phyloP scores from a whole-genome alignment of 2,888 invertebrate species.

The Scaptomyza reducta region DNA sequence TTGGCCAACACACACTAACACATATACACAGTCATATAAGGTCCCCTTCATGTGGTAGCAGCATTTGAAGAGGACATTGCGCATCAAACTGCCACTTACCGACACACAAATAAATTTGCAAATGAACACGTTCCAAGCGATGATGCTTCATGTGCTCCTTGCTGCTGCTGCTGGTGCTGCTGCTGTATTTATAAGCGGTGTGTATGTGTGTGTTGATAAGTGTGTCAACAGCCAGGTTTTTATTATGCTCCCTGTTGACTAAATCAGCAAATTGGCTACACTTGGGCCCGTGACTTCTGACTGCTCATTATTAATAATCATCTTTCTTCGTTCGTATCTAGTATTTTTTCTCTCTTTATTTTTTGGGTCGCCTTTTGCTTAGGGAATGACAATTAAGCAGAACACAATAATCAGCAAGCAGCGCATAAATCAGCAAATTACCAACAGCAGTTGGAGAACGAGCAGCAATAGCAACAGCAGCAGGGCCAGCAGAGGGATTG shows the following conservation, averaged over 20 bases:
- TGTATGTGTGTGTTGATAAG: constrained; percentile 55
- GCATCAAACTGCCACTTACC: constrained; percentile 78
- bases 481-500: constrained; percentile 5
- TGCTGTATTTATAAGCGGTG: constrained; percentile 13
- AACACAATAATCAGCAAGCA: constrained; percentile 68
- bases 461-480: constrained; percentile 3
- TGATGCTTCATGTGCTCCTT: constrained; percentile 45
- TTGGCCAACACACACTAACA: constrained; percentile 42
- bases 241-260: constrained; percentile 53
- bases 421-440: constrained; percentile 75
- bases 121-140: constrained; percentile 79
- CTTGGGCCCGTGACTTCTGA: constrained; percentile 47
- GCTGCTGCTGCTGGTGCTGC: constrained; percentile 1
- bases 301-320: constrained; percentile 65
- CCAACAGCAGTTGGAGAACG: constrained; percentile 20
- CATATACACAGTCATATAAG: constrained; percentile 15
- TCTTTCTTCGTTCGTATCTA: constrained; percentile 19
- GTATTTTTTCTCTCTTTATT: constrained; percentile 22
- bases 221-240: constrained; percentile 77
- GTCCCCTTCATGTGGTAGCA: constrained; percentile 47
- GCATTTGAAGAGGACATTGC: constrained; percentile 75
- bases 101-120: constrained; percentile 80
- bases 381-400: constrained; percentile 71
- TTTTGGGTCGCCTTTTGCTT: constrained; percentile 46
- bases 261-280: constrained; percentile 76